Evolutionary conservation across 2,888 invertebrate species (phyloP).

Genomic region (Deilephila porcellus): DNA sequence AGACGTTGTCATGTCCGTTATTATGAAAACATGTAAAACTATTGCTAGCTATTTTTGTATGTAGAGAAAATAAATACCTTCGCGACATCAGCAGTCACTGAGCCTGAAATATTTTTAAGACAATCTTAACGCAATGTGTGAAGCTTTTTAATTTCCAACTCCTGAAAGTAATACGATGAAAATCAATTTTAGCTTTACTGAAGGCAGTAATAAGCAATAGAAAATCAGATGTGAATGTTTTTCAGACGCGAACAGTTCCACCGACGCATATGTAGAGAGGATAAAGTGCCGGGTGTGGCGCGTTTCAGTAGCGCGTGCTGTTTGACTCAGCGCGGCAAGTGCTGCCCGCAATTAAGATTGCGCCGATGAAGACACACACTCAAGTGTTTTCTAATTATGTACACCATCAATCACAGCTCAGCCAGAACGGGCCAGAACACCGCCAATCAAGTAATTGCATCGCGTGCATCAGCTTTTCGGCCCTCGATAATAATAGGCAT

Average conservation of each 20-base stretch:
- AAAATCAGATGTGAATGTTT: constrained; percentile 38
- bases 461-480: constrained; percentile 84
- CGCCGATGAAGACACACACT: constrained; percentile 81
- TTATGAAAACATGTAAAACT: too few species aligned
- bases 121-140: too few species aligned
- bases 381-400: constrained; percentile 85
- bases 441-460: constrained; percentile 85
- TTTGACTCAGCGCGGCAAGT: constrained; percentile 81
- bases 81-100: too few species aligned
- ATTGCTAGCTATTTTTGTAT: too few species aligned
- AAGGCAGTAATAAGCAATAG: constrained; percentile 18
- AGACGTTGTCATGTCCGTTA: too few species aligned
- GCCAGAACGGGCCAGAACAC: constrained; percentile 77
- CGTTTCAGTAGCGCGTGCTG: constrained; percentile 67
- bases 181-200: neutral
- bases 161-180: neutral
- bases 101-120: too few species aligned
- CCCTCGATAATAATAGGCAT: constrained; percentile 85
- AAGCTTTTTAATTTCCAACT: neutral
- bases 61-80: too few species aligned
- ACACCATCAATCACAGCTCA: constrained; percentile 80
- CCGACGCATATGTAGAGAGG: constrained; percentile 44
- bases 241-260: constrained; percentile 50
- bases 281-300: constrained; percentile 43
- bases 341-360: constrained; percentile 82